phyloP scores from a whole-genome alignment of 2,888 invertebrate genomes.

The Selenia dentaria region DNA sequence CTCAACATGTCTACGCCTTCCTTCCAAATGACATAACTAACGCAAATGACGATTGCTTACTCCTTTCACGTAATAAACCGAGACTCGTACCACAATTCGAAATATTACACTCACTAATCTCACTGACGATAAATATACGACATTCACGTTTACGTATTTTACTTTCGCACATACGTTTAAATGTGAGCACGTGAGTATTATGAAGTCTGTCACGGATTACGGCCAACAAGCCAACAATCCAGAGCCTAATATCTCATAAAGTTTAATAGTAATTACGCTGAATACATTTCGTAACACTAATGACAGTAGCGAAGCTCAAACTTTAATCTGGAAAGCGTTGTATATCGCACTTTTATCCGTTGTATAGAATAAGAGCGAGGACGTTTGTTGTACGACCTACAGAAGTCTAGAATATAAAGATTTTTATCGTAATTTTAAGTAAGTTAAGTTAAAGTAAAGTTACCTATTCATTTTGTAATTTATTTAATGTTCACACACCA shows the following conservation, averaged over 20 bases:
- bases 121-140: constrained; percentile 48
- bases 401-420: too few species aligned
- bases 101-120: constrained; percentile 57
- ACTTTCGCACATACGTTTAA: constrained; percentile 23
- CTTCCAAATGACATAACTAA: not conserved
- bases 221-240: constrained; percentile 19
- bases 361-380: too few species aligned
- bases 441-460: too few species aligned
- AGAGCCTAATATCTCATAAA: constrained; percentile 25
- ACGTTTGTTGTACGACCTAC: too few species aligned
- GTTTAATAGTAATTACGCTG: constrained; percentile 30
- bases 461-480: too few species aligned
- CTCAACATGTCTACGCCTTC: too few species aligned
- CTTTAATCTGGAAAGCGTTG: too few species aligned
- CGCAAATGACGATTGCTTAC: too few species aligned
- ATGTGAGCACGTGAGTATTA: constrained; percentile 17
- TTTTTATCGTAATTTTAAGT: too few species aligned
- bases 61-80: not conserved
- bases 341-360: too few species aligned
- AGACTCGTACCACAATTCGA: constrained; percentile 20
- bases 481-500: too few species aligned
- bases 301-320: not conserved
- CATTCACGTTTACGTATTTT: constrained; percentile 38
- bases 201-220: constrained; percentile 30
- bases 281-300: constrained; percentile 2